Conservation (phyloP, 2,888 invertebrate species). For the Lasioglossum calceatum region DNA sequence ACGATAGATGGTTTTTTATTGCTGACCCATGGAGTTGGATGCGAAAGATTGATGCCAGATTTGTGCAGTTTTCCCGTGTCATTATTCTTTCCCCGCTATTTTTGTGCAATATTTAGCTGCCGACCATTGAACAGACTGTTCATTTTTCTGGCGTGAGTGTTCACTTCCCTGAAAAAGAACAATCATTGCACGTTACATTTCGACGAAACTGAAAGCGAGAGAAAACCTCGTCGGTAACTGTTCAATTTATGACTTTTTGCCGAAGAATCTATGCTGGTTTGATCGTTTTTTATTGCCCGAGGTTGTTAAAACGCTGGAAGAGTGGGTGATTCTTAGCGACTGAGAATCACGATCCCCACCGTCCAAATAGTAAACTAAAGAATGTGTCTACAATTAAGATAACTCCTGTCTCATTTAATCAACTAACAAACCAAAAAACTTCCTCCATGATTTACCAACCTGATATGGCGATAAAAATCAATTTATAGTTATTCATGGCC, state of each 20-base stretch:
- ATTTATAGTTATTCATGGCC: not conserved
- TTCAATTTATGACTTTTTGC: not conserved
- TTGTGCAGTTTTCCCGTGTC: slow-evolving; percentile 4
- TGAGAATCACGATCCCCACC: not conserved
- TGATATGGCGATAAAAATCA: not conserved
- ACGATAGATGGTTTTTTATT: slow-evolving; percentile 6
- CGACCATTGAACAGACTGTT: not conserved
- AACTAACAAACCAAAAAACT: not conserved
- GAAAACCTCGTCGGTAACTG: not conserved
- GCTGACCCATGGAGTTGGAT: slow-evolving; percentile 9
- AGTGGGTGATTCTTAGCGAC: slow-evolving; percentile 5
- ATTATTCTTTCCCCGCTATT: slow-evolving; percentile 3
- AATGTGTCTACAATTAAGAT: not conserved
- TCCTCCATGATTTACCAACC: not conserved
- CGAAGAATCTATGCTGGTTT: not conserved
- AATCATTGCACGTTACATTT: not conserved
- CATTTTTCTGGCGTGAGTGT: not conserved
- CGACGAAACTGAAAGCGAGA: not conserved
- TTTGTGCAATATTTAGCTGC: not conserved
- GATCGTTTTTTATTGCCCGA: not conserved
- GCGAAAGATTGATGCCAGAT: slow-evolving; percentile 29
- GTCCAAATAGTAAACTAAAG: not conserved
- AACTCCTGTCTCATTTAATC: not conserved
- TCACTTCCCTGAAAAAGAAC: not conserved
- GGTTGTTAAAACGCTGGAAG: not conserved